Base-by-base conservation (phyloP, 1,140 invertebrate genomes). In the Hydropsyche tenuis region DNA sequence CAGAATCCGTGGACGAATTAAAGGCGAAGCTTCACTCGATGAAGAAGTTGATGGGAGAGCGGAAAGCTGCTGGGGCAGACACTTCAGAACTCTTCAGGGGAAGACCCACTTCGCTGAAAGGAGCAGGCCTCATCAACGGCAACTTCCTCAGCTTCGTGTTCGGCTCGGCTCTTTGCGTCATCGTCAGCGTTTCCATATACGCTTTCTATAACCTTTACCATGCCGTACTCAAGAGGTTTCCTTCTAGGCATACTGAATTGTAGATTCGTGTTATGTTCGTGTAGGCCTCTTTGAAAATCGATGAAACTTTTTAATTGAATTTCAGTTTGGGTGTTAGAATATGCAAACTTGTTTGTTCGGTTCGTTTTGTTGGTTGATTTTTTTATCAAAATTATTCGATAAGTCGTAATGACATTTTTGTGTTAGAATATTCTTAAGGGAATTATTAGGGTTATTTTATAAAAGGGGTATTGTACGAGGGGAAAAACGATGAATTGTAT, bases 121-220 rank as follows among this genome's bases (percentile, higher is more conserved):
- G 86, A 1, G 88, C 87, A 5, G 88, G 87, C 22, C 89, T 94
- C 77, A 93, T 94, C 46, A 92, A 94, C 79, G 92, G 91, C 0
- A 92, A 90, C 79, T 93, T 94, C 79, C 83, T 94, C 0, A 93
- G 91, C 74, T 87, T 92, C 76, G 91, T 94, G 18, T 94, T 95
- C 78, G 89, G 88, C 3, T 88, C 90, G 0, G 92, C 91, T 0
- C 83, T 95, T 1, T 77, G 90, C 2, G 88, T 94, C n/a, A 94
- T 94, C 48, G 79, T 94, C 0, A 89, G 89, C 74, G 93, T 94
- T 60, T 93, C 91, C 51, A 86, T 90, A 1, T 94, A 94, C 78
- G 93, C 93, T 0, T 95, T 94, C 81, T 93, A 94, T 77, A 94
- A 92, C 82, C 84, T 95, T 0, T 94, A 93, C 79, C 86, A 89